Percentiles rank a stretch among this genome's conserved stretches.
phyloP scores from a whole-genome alignment of 1,140 invertebrate genomes.

The Manduca sexta region DNA sequence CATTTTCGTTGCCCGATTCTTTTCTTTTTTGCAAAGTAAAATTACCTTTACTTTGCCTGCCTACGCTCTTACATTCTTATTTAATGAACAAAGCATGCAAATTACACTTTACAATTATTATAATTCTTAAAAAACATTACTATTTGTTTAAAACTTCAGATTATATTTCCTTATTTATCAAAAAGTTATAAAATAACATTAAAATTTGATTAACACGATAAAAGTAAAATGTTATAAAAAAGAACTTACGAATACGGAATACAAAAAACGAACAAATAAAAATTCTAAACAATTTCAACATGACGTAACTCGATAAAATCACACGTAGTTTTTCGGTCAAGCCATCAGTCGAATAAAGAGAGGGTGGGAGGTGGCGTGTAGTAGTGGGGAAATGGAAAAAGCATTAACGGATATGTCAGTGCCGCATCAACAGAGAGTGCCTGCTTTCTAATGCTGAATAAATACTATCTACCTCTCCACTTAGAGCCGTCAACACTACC shows the following conservation, averaged over 20 bases:
- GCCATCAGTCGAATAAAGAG: conserved; percentile 34
- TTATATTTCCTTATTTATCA: no score
- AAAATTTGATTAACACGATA: no score
- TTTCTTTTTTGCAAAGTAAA: conserved; percentile 42
- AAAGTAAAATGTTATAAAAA: no score
- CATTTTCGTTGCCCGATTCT: conserved; percentile 8
- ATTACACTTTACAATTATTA: no score
- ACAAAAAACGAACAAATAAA: background rate
- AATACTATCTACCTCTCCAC: conserved; percentile 57
- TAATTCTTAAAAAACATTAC: no score
- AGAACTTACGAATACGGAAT: no score
- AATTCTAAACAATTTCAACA: conserved; percentile 7
- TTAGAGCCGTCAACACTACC: conserved; percentile 27
- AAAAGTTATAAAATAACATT: no score
- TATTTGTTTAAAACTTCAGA: no score
- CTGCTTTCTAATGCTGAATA: conserved; percentile 68
- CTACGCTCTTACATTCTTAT: background rate
- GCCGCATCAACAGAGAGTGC: conserved; percentile 64
- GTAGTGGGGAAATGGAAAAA: conserved; percentile 70
- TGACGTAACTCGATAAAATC: conserved; percentile 21
- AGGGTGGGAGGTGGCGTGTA: conserved; percentile 29
- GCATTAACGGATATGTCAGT: conserved; percentile 72
- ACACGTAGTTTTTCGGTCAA: conserved; percentile 46
- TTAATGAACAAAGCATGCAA: no score
- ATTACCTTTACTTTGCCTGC: conserved; percentile 32